phyloP scores from a whole-genome alignment of 2,888 invertebrate species.

The Orthosia gracilis region DNA sequence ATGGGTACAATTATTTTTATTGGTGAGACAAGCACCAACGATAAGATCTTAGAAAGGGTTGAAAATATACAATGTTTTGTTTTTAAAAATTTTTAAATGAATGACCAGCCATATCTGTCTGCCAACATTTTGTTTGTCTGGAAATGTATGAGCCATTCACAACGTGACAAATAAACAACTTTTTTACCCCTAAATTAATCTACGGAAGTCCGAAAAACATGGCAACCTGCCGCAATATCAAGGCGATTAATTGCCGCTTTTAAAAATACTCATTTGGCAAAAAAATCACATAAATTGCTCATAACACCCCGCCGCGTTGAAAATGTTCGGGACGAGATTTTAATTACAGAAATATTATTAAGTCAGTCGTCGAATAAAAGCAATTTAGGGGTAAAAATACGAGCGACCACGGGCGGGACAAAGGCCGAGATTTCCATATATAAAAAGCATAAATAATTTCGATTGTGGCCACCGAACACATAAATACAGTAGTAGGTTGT shows the following conservation, averaged over 20 bases:
- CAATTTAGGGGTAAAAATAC: slow-evolving; percentile 80
- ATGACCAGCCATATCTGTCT: slow-evolving; percentile 19
- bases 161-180: slow-evolving; percentile 66
- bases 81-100: slow-evolving; percentile 20
- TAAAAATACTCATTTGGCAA: slow-evolving; percentile 73
- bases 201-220: slow-evolving; percentile 64
- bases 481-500: slow-evolving; percentile 86
- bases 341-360: slow-evolving; percentile 90
- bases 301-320: slow-evolving; percentile 77
- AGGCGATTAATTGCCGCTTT: slow-evolving; percentile 76
- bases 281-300: slow-evolving; percentile 80
- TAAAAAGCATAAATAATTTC: slow-evolving; percentile 89
- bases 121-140: slow-evolving; percentile 33
- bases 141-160: slow-evolving; percentile 51
- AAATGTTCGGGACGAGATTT: slow-evolving; percentile 84
- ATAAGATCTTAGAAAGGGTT: background rate
- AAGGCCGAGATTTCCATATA: slow-evolving; percentile 85
- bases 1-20: background rate
- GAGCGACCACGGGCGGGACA: slow-evolving; percentile 74
- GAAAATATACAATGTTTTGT: background rate
- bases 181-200: slow-evolving; percentile 64
- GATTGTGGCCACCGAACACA: slow-evolving; percentile 84
- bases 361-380: slow-evolving; percentile 86
- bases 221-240: slow-evolving; percentile 68
- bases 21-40: background rate